These are phyloP conservation scores for Orthosia incerta DNA, from an alignment of 2,888 invertebrate species.

Conservation along the genomic window DNA sequence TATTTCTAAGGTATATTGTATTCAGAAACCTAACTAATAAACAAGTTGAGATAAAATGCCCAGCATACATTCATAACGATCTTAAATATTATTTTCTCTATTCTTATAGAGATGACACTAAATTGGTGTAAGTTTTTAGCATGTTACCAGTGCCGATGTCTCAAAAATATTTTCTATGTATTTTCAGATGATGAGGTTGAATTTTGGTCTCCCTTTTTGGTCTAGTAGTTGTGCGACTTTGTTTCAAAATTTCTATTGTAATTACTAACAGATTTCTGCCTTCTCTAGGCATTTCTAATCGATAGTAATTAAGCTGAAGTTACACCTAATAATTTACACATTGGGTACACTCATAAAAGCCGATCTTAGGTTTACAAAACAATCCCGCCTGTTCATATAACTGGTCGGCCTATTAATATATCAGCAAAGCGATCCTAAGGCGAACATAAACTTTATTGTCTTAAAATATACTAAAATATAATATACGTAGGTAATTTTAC, in stretches of 20 bases:
- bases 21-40: conserved; percentile 42
- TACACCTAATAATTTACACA: conserved; percentile 52
- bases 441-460: conserved; percentile 62
- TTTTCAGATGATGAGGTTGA: conserved; percentile 71
- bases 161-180: conserved; percentile 75
- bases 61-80: conserved; percentile 30
- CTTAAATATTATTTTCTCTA: conserved; percentile 50
- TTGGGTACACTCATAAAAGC: conserved; percentile 55
- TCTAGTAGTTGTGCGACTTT: conserved; percentile 81
- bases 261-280: conserved; percentile 60
- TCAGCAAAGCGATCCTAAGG: conserved; percentile 53
- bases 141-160: conserved; percentile 67
- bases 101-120: conserved; percentile 51
- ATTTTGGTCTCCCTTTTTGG: conserved; percentile 83
- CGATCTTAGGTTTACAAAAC: conserved; percentile 33
- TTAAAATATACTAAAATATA: conserved; percentile 58
- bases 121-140: conserved; percentile 60
- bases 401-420: conserved; percentile 9
- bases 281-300: conserved; percentile 64
- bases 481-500: conserved; percentile 37
- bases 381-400: conserved; percentile 28
- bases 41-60: conserved; percentile 39
- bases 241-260: conserved; percentile 67
- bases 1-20: not conserved
- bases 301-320: conserved; percentile 56